These are phyloP conservation scores for Xestia xanthographa DNA, from an alignment of 2,888 invertebrate species.

Conservation along the genomic window DNA sequence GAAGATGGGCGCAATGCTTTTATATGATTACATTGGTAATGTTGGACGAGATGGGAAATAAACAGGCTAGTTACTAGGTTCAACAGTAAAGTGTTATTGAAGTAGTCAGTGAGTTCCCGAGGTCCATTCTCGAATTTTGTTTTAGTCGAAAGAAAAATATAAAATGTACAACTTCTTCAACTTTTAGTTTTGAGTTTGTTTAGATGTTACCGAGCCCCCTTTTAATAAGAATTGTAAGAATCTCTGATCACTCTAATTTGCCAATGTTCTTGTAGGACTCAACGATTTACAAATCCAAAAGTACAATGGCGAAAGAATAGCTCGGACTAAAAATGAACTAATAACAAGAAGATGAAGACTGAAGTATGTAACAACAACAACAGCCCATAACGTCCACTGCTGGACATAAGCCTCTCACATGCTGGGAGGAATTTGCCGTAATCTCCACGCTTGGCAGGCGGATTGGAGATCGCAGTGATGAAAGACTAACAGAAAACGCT, in stretches of 20 bases:
- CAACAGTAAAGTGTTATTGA: neutral
- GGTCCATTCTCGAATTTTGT: neutral
- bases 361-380: neutral
- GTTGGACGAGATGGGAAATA: neutral
- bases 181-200: neutral
- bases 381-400: no score
- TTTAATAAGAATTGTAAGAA: neutral
- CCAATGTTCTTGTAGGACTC: neutral
- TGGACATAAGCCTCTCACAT: no score
- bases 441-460: no score
- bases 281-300: neutral
- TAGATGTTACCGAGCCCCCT: neutral
- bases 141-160: neutral
- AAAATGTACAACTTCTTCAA: neutral
- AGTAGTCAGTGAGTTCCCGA: neutral
- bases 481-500: no score
- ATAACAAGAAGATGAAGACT: neutral
- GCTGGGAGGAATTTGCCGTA: no score
- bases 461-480: no score
- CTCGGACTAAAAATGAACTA: neutral
- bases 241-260: no score
- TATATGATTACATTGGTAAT: constrained; percentile 25
- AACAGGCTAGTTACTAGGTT: neutral
- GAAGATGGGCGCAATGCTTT: constrained; percentile 3
- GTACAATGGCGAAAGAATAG: neutral